These are phyloP conservation scores for Brachypteracias leptosomus DNA, from an alignment of 2,113 vertebrate species.

Conservation along the genomic window DNA sequence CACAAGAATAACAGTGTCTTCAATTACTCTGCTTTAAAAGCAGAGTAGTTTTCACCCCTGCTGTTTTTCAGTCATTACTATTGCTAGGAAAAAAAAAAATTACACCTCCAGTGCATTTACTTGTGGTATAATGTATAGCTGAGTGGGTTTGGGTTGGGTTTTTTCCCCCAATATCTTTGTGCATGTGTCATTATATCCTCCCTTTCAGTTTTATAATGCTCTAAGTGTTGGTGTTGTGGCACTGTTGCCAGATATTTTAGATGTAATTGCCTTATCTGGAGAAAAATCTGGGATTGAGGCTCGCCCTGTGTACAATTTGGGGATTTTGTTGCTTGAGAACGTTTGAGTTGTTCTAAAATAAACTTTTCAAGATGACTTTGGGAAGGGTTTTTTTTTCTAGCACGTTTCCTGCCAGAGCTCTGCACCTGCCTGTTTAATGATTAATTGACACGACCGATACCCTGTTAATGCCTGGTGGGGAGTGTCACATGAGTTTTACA, in stretches of 20 bases:
- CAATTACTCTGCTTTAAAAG: background rate
- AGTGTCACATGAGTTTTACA: background rate
- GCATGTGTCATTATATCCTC: background rate
- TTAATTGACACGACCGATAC: background rate
- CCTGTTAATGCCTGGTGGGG: background rate
- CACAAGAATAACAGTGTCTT: background rate
- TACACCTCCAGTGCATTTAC: background rate
- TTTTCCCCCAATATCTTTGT: background rate
- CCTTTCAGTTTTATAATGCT: background rate
- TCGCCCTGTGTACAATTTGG: background rate
- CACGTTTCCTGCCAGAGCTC: background rate
- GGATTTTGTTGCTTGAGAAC: background rate
- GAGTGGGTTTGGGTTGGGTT: background rate
- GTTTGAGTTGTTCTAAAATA: background rate
- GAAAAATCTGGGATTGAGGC: background rate
- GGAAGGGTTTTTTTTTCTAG: background rate
- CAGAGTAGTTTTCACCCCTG: background rate
- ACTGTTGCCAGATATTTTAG: background rate
- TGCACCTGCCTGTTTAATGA: conserved; percentile 1
- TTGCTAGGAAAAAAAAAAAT: background rate
- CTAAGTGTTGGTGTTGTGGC: background rate
- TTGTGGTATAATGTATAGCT: background rate
- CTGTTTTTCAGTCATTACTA: background rate
- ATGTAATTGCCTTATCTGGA: background rate
- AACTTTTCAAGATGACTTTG: background rate